Conservation (phyloP, 2,797 vertebrate species). For the Aldrovandia affinis region DNA sequence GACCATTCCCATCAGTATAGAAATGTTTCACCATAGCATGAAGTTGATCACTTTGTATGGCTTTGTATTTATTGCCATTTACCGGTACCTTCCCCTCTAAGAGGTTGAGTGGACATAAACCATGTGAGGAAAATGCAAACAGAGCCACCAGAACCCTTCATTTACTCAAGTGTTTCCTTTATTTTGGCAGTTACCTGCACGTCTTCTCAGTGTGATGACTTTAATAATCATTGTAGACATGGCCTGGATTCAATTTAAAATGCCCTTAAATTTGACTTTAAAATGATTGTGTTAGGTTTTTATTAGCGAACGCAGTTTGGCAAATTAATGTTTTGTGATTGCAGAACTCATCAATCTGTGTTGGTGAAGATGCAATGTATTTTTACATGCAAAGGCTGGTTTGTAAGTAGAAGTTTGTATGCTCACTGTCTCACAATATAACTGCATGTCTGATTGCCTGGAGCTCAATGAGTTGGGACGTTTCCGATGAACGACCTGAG, state of each 20-base stretch:
- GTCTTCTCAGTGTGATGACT: not conserved
- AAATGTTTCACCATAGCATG: too few relatives aligned
- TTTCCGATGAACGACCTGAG: constrained; percentile 27
- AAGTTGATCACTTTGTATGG: too few relatives aligned
- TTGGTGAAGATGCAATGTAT: not conserved
- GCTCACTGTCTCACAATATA: not conserved
- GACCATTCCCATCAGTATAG: too few relatives aligned
- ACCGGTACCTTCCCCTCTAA: too few relatives aligned
- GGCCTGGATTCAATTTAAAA: not conserved
- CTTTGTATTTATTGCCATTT: too few relatives aligned
- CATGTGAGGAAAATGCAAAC: too few relatives aligned
- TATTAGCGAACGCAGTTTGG: too few relatives aligned
- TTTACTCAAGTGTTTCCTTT: too few relatives aligned
- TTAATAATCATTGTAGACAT: not conserved
- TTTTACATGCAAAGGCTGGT: not conserved
- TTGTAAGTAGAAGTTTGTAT: not conserved
- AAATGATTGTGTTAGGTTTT: not conserved
- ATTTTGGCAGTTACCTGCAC: too few relatives aligned
- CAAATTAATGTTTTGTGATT: too few relatives aligned
- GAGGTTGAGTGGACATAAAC: too few relatives aligned
- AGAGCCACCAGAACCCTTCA: too few relatives aligned
- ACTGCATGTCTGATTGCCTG: not conserved
- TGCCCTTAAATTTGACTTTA: not conserved
- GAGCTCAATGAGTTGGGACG: not conserved
- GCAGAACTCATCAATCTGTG: not conserved